These are phyloP conservation scores for Pongo pygmaeus DNA, from an alignment of 2,113 vertebrate species.

Conservation along the genomic window DNA sequence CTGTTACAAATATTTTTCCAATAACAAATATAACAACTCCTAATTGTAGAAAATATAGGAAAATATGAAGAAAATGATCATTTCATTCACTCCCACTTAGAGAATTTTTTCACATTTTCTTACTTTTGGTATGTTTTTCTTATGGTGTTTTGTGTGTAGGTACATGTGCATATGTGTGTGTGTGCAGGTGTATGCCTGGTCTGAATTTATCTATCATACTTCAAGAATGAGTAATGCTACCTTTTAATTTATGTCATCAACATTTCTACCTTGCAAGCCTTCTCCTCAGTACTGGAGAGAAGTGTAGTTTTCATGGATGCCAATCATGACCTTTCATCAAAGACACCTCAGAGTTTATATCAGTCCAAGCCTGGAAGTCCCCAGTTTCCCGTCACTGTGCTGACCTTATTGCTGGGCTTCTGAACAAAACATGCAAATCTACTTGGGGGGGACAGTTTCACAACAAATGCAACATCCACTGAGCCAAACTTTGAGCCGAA, in stretches of 20 bases:
- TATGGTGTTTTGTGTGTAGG: not conserved
- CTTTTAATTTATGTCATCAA: not conserved
- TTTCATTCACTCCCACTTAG: not conserved
- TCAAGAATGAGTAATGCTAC: not conserved
- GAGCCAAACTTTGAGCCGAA: not conserved
- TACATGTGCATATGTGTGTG: too few relatives aligned
- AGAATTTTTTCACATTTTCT: not conserved
- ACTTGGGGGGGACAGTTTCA: not conserved
- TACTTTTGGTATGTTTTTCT: not conserved
- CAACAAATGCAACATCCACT: not conserved
- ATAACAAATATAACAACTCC: not conserved
- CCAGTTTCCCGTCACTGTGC: not conserved
- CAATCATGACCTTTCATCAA: not conserved
- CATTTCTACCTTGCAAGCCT: not conserved
- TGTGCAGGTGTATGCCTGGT: rapidly evolving
- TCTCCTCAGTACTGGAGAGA: not conserved
- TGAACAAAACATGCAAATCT: not conserved
- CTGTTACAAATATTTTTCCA: not conserved
- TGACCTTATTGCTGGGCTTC: not conserved
- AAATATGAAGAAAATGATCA: not conserved
- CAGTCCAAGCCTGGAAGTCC: not conserved
- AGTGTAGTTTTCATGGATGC: not conserved
- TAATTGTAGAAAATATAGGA: not conserved
- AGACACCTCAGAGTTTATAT: rapidly evolving
- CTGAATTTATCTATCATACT: not conserved